A percentile compares a stretch with the other conserved stretches of the same genome.
These are phyloP conservation scores for Neodon shergylaensis DNA, from an alignment of 2,113 vertebrate species.

Conservation along the genomic window DNA sequence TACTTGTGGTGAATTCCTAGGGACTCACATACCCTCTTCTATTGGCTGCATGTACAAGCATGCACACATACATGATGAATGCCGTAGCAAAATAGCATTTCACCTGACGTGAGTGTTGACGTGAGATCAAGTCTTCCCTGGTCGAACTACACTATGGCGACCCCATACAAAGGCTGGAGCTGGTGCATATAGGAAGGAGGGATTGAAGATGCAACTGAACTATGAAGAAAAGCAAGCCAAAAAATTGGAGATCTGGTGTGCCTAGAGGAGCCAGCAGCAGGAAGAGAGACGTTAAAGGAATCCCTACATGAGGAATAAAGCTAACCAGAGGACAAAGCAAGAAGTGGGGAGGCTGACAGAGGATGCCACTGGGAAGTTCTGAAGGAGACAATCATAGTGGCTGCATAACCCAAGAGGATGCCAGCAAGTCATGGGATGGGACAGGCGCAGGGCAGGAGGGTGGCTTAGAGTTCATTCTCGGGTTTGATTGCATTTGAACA, in stretches of 20 bases:
- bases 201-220: rapidly evolving
- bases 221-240: too few species aligned
- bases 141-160: rapidly evolving
- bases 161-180: neutral
- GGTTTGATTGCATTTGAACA: neutral
- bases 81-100: rapidly evolving
- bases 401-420: too few species aligned
- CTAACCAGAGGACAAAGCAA: too few species aligned
- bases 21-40: rapidly evolving
- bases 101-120: too few species aligned
- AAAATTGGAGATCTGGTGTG: too few species aligned
- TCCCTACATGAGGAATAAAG: neutral
- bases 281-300: neutral
- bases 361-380: neutral
- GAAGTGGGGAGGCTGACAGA: too few species aligned
- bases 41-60: neutral
- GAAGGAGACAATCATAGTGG: rapidly evolving
- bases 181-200: too few species aligned
- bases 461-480: neutral
- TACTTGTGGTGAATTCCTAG: rapidly evolving
- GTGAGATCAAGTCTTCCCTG: neutral
- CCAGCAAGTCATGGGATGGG: rapidly evolving
- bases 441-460: neutral
- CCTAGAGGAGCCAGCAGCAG: neutral
- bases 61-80: neutral